phyloP scores from a whole-genome alignment of 2,113 vertebrate genomes.

The Toxostoma redivivum region DNA sequence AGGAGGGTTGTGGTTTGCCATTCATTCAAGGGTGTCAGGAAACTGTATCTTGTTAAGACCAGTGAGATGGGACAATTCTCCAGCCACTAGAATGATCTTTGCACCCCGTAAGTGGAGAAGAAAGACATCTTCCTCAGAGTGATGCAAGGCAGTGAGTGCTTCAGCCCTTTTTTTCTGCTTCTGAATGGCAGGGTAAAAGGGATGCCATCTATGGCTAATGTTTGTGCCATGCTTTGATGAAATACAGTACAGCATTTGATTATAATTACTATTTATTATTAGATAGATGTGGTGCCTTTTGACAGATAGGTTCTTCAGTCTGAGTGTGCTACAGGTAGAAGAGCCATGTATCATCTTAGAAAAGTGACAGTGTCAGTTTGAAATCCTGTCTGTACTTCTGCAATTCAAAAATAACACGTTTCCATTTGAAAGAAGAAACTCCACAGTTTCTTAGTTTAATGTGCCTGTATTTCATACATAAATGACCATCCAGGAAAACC shows the following conservation, averaged over 20 bases:
- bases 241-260: not conserved
- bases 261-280: not conserved
- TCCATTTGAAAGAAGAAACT: slow-evolving; percentile 30
- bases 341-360: not conserved
- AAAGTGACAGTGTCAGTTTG: not conserved
- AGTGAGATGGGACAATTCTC: not conserved
- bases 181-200: not conserved
- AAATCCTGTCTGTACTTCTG: slow-evolving; percentile 2
- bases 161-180: not conserved
- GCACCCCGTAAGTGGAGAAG: not conserved
- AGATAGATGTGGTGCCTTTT: not conserved
- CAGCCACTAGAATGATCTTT: not conserved
- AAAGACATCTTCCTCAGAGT: not conserved
- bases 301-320: not conserved
- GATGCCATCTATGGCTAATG: not conserved
- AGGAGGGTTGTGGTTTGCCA: not conserved
- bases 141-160: not conserved
- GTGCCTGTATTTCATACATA: slow-evolving; percentile 26
- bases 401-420: slow-evolving; percentile 21
- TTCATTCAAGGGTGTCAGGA: not conserved
- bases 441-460: slow-evolving; percentile 8
- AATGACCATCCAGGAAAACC: slow-evolving; percentile 27
- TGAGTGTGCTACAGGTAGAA: not conserved
- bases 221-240: not conserved
- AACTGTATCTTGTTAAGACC: not conserved